Base-by-base conservation (phyloP, 2,888 invertebrate genomes). In the Thalpophila matura region DNA sequence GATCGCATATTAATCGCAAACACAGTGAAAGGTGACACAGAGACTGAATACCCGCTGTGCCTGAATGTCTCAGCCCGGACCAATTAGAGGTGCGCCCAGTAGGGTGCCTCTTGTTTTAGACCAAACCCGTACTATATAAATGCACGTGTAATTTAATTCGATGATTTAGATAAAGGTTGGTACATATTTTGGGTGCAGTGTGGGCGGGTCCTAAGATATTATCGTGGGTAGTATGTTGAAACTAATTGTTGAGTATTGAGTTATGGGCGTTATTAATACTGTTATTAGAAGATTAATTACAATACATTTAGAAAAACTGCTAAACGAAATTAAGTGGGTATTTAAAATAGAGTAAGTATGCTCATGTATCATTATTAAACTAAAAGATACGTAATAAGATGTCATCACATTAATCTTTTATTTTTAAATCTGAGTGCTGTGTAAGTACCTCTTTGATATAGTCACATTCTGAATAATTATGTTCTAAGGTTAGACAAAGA, bases 11-110 rank as follows among this genome's bases (percentile, higher is more conserved):
- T 89, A 89, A 91, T 90, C 82, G 87, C 79, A 71, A 69, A 65
- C 54, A 69, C 75, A 83, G 83, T 83, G 85, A 81, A 86, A 89
- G 86, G 81, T 80, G 92, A 89, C 90, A 82, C 84, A 83, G 79
- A 78, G 73, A 55, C 64, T 59, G 85, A 77, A 81, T 84, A 64
- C 87, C 87, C 74, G 85, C 82, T 65, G 87, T 35, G 86, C 54
- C 20, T 33, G 49, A 74, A 59, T 51, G 64, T 27, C 53, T 53
- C 70, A 56, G 66, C 50, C 40, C 51, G 59, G 43, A 73, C 81
- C 81, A 80, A 80, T 80, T 80, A 79, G 79, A 70, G 58, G 53
- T 53, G 56, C 37, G 57, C 80, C 46, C 80, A 68, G 77, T 67
- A 51, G 77, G 77, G 67, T 37, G 66, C 70, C 72, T 27, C 71